These are phyloP conservation scores for Phaedon cochleariae DNA, from an alignment of 2,888 invertebrate genomes.

Conservation along the genomic window DNA sequence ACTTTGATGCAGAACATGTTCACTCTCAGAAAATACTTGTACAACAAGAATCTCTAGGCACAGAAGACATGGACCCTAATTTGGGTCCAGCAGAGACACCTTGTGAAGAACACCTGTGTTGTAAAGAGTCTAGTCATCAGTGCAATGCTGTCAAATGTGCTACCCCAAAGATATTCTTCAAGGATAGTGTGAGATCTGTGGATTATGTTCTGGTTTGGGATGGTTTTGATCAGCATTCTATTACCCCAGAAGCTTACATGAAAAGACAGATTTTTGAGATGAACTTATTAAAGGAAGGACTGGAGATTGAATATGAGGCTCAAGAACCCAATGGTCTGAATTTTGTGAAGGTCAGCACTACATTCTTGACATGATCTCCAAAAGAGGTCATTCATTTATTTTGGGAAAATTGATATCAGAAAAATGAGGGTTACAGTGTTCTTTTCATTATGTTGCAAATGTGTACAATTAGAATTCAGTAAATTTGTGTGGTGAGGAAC, in stretches of 20 bases:
- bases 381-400: too few relatives aligned
- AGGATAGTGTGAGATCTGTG: slow-evolving; percentile 75
- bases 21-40: slow-evolving; percentile 9
- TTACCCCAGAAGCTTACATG: slow-evolving; percentile 56
- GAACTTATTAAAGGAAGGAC: slow-evolving; percentile 77
- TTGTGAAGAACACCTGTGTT: slow-evolving; percentile 16
- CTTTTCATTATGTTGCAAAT: too few relatives aligned
- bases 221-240: slow-evolving; percentile 65
- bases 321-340: slow-evolving; percentile 74
- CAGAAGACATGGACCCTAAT: neutral
- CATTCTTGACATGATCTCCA: too few relatives aligned
- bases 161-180: slow-evolving; percentile 72
- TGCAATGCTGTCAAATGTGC: slow-evolving; percentile 49
- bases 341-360: slow-evolving; percentile 75
- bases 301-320: slow-evolving; percentile 76
- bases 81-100: neutral
- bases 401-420: too few relatives aligned
- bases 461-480: too few relatives aligned
- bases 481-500: neutral
- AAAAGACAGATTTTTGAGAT: slow-evolving; percentile 73
- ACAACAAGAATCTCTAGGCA: slow-evolving; percentile 22
- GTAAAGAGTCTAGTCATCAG: slow-evolving; percentile 32
- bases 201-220: slow-evolving; percentile 86
- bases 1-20: slow-evolving; percentile 24
- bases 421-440: too few relatives aligned